Percentiles rank a stretch among this genome's conserved stretches.
Conservation (phyloP, 2,797 vertebrate genomes). For the Sebastes aleutianus region DNA sequence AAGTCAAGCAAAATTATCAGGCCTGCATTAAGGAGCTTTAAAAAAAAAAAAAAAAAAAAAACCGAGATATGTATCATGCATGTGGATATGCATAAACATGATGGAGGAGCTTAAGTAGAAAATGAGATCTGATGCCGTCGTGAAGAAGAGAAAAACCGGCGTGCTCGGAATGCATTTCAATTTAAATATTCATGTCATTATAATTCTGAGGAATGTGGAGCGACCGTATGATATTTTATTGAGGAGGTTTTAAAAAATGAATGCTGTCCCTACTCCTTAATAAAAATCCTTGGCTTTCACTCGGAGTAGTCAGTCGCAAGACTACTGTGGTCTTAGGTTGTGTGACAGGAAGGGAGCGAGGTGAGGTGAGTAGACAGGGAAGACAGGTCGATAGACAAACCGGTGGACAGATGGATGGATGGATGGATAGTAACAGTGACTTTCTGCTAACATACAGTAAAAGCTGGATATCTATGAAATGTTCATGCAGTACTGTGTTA, state of each 20-base stretch:
- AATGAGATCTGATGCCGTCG: constrained; percentile 87
- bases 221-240: constrained; percentile 90
- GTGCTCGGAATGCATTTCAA: constrained; percentile 87
- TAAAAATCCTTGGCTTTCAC: constrained; percentile 81
- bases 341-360: no score
- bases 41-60: constrained; percentile 49
- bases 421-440: neutral
- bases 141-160: constrained; percentile 81
- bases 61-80: constrained; percentile 85
- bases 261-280: constrained; percentile 88
- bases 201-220: constrained; percentile 91
- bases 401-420: neutral
- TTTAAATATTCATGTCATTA: constrained; percentile 92
- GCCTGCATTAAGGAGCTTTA: constrained; percentile 83
- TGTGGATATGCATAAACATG: constrained; percentile 90
- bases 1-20: constrained; percentile 85
- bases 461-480: constrained; percentile 10
- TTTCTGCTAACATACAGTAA: neutral
- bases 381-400: constrained; percentile 6
- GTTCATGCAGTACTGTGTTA: neutral
- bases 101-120: constrained; percentile 88
- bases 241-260: constrained; percentile 90
- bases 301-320: constrained; percentile 69
- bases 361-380: constrained; percentile 18
- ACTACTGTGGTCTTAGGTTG: constrained; percentile 49